Percentiles rank a stretch among this genome's conserved stretches.
phyloP scores from a whole-genome alignment of 2,888 invertebrate genomes.

The Furcula furcula region DNA sequence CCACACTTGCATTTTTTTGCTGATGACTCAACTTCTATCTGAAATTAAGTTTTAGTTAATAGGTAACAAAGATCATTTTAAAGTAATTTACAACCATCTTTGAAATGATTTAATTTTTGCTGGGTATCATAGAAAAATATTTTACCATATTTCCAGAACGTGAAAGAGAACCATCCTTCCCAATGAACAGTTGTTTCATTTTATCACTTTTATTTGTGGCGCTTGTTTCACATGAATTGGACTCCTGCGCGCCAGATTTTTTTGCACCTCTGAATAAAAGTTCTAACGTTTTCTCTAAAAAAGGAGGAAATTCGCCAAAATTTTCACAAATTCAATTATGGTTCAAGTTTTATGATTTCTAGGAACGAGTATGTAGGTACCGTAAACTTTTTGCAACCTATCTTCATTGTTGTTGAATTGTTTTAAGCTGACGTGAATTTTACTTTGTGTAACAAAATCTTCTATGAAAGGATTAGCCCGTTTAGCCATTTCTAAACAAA shows the following conservation, averaged over 20 bases:
- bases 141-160: conserved; percentile 52
- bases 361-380: conserved; percentile 15
- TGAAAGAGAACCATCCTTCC: conserved; percentile 57
- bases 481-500: conserved; percentile 66
- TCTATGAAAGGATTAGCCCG: conserved; percentile 66
- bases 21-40: conserved; percentile 25
- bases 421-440: conserved; percentile 64
- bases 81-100: too few relatives aligned
- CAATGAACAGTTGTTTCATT: conserved; percentile 66
- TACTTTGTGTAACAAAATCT: conserved; percentile 69
- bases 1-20: conserved; percentile 43
- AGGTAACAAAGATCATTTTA: too few relatives aligned
- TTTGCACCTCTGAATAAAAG: conserved; percentile 64
- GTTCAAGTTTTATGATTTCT: background rate
- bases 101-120: too few relatives aligned
- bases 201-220: conserved; percentile 42
- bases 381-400: conserved; percentile 65
- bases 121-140: conserved; percentile 1
- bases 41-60: too few relatives aligned
- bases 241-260: conserved; percentile 32
- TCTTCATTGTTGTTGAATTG: conserved; percentile 70
- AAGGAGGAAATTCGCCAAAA: conserved; percentile 2
- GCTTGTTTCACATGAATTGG: conserved; percentile 14
- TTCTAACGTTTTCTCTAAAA: conserved; percentile 64
- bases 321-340: background rate